phyloP scores from a whole-genome alignment of 1,140 invertebrate species.

The Odontomachus brunneus region DNA sequence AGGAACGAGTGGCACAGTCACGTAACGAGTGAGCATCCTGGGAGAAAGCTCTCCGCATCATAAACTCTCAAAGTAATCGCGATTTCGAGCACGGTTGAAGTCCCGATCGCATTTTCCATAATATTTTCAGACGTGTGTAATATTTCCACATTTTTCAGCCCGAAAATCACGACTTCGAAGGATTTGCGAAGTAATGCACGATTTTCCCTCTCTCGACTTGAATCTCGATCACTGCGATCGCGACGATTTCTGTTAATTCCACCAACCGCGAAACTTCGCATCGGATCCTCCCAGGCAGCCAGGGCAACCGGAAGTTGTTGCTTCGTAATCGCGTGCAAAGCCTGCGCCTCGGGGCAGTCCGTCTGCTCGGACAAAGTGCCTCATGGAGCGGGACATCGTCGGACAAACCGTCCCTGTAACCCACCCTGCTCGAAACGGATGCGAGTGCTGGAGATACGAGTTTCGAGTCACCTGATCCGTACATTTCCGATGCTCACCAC shows the following conservation, averaged over 20 bases:
- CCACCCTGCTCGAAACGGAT: slow-evolving; percentile 1
- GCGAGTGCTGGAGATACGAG: slow-evolving; percentile 16
- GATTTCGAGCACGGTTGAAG: too few species aligned
- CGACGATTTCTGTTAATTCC: background rate
- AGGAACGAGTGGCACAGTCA: background rate
- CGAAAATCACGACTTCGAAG: background rate
- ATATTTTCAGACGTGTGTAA: background rate
- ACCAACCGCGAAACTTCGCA: slow-evolving; percentile 1
- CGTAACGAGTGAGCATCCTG: background rate
- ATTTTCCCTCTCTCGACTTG: background rate
- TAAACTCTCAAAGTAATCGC: background rate
- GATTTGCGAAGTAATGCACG: background rate
- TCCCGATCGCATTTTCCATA: background rate
- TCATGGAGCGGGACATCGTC: background rate
- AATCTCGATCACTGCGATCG: background rate
- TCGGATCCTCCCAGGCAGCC: background rate
- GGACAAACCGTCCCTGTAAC: background rate
- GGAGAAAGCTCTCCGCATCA: background rate
- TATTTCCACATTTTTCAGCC: too few species aligned
- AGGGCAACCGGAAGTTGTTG: background rate
- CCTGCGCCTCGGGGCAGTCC: background rate
- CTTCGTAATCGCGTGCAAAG: slow-evolving; percentile 6
- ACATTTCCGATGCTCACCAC: slow-evolving; percentile 4
- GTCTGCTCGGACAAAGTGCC: background rate
- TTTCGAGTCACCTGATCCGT: slow-evolving; percentile 25